A percentile compares a stretch with the other conserved stretches of the same genome.
Conservation (phyloP, 2,113 vertebrate genomes). For the Equus przewalskii region DNA sequence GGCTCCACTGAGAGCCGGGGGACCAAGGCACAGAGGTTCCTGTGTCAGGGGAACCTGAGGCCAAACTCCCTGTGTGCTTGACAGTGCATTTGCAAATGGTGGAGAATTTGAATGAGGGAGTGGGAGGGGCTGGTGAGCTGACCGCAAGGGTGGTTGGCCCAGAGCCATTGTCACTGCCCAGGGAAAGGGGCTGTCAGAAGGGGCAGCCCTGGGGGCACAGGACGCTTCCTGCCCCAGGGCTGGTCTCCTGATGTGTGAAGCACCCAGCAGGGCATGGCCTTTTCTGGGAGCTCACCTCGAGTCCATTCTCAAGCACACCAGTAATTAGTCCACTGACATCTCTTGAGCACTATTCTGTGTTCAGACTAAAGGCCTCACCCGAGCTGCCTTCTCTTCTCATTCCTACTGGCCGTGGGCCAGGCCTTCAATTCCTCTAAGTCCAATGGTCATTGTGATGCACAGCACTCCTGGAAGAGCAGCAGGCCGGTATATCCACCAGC, state of each 20-base stretch:
- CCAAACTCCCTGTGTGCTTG: neutral
- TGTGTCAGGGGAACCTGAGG: neutral
- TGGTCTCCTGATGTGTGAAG: neutral
- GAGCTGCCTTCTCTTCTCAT: neutral
- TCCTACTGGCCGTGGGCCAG: neutral
- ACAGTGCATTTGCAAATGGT: neutral
- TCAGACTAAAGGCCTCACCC: neutral
- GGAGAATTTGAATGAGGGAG: neutral
- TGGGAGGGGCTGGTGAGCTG: neutral
- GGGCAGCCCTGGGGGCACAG: neutral
- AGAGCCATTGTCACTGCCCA: neutral
- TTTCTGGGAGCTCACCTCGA: neutral
- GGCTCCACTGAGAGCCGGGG: neutral
- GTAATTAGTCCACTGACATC: neutral
- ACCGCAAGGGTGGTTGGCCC: fast-evolving
- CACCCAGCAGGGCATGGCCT: neutral
- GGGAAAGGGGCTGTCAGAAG: neutral
- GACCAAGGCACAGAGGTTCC: neutral
- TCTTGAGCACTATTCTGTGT: neutral
- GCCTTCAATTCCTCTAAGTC: neutral
- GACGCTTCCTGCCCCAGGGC: neutral
- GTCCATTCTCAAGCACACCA: neutral
- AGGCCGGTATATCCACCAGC: neutral
- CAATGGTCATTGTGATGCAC: neutral
- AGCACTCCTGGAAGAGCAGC: neutral